A percentile compares a stretch with the other conserved stretches of the same genome.
These are phyloP conservation scores for Chrysochloris asiatica DNA, from an alignment of 2,113 vertebrate species.

Conservation along the genomic window DNA sequence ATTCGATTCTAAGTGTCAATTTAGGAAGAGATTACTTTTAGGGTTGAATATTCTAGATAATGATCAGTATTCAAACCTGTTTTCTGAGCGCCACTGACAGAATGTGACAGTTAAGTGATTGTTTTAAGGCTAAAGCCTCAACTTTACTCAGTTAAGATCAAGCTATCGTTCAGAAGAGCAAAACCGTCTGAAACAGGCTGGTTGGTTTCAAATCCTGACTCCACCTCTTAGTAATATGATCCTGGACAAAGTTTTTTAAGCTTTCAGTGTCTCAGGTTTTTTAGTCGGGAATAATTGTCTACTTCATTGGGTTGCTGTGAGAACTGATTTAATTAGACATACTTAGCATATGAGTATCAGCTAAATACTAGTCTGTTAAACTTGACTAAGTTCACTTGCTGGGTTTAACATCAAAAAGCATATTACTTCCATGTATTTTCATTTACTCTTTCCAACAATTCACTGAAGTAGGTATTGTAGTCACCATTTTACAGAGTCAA, in stretches of 20 bases:
- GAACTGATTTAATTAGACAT: neutral
- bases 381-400: neutral
- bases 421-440: neutral
- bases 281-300: neutral
- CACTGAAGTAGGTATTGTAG: accelerated
- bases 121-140: neutral
- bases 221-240: neutral
- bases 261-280: neutral
- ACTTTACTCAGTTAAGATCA: no score
- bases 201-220: neutral
- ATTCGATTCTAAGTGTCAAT: neutral
- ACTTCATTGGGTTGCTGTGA: neutral
- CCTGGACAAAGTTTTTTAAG: no score
- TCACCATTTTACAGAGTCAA: neutral
- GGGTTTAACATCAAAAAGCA: neutral
- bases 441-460: neutral
- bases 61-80: neutral
- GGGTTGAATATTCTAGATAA: neutral
- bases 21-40: neutral
- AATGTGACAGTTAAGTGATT: neutral
- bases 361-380: neutral
- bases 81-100: neutral
- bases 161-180: neutral
- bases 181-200: neutral
- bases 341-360: neutral